A percentile compares a stretch with the other conserved stretches of the same genome.
These are phyloP conservation scores for Premnoplex brunnescens DNA, from an alignment of 2,797 vertebrate genomes.

Conservation along the genomic window DNA sequence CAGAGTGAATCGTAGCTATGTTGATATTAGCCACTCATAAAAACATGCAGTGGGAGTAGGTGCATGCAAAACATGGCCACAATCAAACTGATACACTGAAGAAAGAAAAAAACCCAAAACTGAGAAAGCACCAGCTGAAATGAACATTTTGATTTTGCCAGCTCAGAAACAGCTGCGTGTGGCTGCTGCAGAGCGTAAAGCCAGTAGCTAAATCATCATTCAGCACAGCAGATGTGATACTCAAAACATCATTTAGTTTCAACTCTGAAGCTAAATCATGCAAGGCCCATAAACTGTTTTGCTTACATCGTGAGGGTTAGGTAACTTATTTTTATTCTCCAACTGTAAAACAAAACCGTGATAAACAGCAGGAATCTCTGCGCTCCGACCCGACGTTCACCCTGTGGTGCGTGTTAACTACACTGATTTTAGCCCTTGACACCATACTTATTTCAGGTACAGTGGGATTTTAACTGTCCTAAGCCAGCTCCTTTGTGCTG, in stretches of 20 bases:
- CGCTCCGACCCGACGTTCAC: neutral
- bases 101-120: neutral
- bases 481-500: constrained; percentile 49
- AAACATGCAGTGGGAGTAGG: constrained; percentile 74
- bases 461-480: constrained; percentile 52
- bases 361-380: constrained; percentile 22
- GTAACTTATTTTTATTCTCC: constrained; percentile 62
- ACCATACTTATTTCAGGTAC: constrained; percentile 54
- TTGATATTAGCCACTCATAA: constrained; percentile 69
- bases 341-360: constrained; percentile 55
- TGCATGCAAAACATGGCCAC: constrained; percentile 78
- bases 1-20: constrained; percentile 43
- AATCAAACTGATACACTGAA: constrained; percentile 65
- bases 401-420: constrained; percentile 23
- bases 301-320: constrained; percentile 60
- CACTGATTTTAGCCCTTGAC: constrained; percentile 77
- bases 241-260: constrained; percentile 63
- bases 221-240: constrained; percentile 67
- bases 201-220: constrained; percentile 62
- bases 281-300: constrained; percentile 70
- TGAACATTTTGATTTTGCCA: constrained; percentile 63
- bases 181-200: constrained; percentile 63
- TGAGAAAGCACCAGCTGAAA: constrained; percentile 71
- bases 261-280: constrained; percentile 72
- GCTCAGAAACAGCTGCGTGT: constrained; percentile 51